Base-by-base conservation (phyloP, 2,888 invertebrate genomes). In the Aelia acuminata region DNA sequence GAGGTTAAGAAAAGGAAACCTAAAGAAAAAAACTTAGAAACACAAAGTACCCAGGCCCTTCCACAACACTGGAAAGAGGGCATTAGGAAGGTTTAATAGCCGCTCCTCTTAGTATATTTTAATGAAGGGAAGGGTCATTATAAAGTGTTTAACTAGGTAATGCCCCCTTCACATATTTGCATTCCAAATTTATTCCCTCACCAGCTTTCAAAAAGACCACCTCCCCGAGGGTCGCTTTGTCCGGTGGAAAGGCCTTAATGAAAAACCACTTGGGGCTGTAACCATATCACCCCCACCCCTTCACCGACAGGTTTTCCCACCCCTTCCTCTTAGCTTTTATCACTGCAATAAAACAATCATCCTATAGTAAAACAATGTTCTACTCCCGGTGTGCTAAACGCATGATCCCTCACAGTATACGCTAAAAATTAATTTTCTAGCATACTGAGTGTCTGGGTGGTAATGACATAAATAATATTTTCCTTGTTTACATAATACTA, bases 91-190 rank as follows among this genome's bases (percentile, higher is more conserved):
- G 39, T 80, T 80, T 80, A 80, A 80, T 80, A 80, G 80, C 80
- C n/a, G 80, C n/a, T 80, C 43, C 43, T n/a, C 39, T 47, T 80
- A 80, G 80, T 43, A 80, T 43, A 22, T 39, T 80, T 80, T 80
- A 80, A 80, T 80, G 80, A 80, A 80, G 80, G 80, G 7, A 80
- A 80, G 43, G 80, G 43, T 39, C 80, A 80, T 80, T 80, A 80
- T 80, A 80, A 80, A 80, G 80, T 80, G 80, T 80, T 80, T 80
- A 80, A 80, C 80, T 80, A 80, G 80, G 43, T 80, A 80, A 80
- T 80, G 80, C 80, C 80, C 57, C 80, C 80, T 80, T 80, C 80
- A 80, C 80, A 80, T 80, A 80, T 80, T 80, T 80, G 80, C 80
- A 80, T 80, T 80, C 80, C 80, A 80, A 80, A 80, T 80, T 80